Conservation (phyloP, 1,140 invertebrate genomes). For the Hycleus cichorii region DNA sequence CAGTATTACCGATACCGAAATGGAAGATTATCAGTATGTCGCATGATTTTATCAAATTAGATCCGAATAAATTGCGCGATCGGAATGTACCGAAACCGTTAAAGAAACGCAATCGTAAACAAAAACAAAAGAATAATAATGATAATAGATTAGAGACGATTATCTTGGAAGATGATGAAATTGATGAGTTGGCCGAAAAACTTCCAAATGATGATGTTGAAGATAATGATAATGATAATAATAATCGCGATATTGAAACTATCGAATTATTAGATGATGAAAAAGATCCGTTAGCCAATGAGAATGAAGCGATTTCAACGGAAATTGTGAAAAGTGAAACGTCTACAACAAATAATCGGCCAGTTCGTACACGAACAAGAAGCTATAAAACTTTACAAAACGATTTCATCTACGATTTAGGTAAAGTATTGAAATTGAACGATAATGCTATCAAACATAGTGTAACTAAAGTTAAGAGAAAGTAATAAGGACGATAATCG, state of each 20-base stretch:
- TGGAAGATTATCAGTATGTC: constrained; percentile 30
- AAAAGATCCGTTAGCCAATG: background rate
- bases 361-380: constrained; percentile 49
- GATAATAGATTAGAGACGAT: constrained; percentile 6
- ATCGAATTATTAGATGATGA: background rate
- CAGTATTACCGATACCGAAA: constrained; percentile 35
- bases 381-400: constrained; percentile 53
- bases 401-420: constrained; percentile 62
- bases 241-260: background rate
- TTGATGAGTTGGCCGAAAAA: background rate
- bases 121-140: background rate
- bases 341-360: constrained; percentile 36
- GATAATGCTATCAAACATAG: constrained; percentile 3
- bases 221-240: background rate
- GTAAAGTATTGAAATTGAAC: constrained; percentile 21
- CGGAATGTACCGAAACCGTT: background rate
- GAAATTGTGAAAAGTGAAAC: background rate
- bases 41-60: constrained; percentile 21
- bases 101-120: background rate
- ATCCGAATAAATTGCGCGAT: background rate
- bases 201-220: background rate
- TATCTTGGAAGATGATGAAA: constrained; percentile 7
- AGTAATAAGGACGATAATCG: background rate
- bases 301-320: constrained; percentile 1
- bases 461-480: background rate